Base-by-base conservation (phyloP, 2,113 vertebrate genomes). In the Sceloporus tristichus region DNA sequence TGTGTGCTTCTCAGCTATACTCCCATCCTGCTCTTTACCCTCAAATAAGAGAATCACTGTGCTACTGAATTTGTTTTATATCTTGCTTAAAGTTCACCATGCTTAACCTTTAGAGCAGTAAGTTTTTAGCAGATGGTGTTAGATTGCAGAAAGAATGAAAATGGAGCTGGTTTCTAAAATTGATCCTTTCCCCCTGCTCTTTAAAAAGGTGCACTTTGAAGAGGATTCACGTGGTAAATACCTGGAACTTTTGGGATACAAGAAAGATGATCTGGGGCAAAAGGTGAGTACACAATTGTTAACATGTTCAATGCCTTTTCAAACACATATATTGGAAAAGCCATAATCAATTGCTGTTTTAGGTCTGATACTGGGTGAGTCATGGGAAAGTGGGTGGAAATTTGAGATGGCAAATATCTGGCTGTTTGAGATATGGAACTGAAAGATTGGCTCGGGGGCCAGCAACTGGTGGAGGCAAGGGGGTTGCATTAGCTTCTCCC, bases 211-310 rank as follows among this genome's bases (percentile, higher is more conserved):
- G 16, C 98, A 99, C 93, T 99, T 99, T 92, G 98, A 99, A 93
- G 97, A 97, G 56, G 98, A 99, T 88, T 95, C 98, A 18, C 98
- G 98, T 92, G 96, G 96, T 78, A 99, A 98, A 91, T 99, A 98
- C 91, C 97, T 99, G 66, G 98, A 98, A 27, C 98, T 99, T 90
- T 93, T 99, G 62, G 99, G 99, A 13, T 99, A 98, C 94, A 98
- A 94, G 90, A 99, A 98, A 83, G 98, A 98, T 94, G 98, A 99
- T 42, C 94, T 99, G 1, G 97, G 95, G 83, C 94, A 97, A 81
- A 99, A 99, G 98, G 99, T 99, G 95, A 96, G 66, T 11, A 3
- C 90, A 2, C 0, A 83, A 27, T 23, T 79, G 25, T 48, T 18
- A 27, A 53, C 65, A 21, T 59, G 5, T 84, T 85, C 75, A 87